Conservation (phyloP, 1,140 invertebrate genomes). For the Tenebrio molitor region DNA sequence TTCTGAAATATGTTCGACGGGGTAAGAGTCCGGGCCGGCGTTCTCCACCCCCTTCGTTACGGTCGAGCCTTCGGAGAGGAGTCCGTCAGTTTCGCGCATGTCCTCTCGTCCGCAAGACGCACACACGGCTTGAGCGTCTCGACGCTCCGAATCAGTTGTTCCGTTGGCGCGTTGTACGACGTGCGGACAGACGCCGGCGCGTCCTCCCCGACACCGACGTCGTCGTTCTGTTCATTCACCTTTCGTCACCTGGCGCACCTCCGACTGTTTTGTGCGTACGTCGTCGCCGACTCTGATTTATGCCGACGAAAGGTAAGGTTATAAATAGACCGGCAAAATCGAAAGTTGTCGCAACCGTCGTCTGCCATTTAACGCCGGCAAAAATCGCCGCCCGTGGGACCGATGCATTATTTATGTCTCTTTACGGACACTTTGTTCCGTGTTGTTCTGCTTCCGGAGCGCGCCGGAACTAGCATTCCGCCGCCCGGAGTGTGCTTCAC, state of each 20-base stretch:
- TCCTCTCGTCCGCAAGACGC: background rate
- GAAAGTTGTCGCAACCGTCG: constrained; percentile 5
- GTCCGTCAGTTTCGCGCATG: constrained; percentile 23
- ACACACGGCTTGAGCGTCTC: constrained; percentile 30
- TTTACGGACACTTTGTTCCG: background rate
- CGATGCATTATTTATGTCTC: background rate
- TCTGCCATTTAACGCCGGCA: background rate
- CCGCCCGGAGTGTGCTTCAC: background rate
- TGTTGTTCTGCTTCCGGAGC: background rate
- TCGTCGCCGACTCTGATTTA: background rate
- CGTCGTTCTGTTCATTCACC: constrained; percentile 28
- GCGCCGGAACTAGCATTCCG: background rate
- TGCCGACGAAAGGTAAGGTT: constrained; percentile 15
- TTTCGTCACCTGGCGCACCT: constrained; percentile 25
- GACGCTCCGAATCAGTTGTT: constrained; percentile 41
- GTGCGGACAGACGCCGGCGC: constrained; percentile 24
- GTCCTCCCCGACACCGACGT: background rate
- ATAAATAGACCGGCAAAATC: constrained; percentile 11
- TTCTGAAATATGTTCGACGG: background rate
- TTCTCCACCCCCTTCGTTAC: constrained; percentile 34
- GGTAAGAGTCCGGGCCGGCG: constrained; percentile 23
- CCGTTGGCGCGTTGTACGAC: constrained; percentile 28
- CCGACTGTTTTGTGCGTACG: background rate
- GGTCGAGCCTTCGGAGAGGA: constrained; percentile 9
- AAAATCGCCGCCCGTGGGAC: background rate